A percentile compares a stretch with the other conserved stretches of the same genome.
phyloP scores from a whole-genome alignment of 1,140 invertebrate species.

The Amyelois transitella region DNA sequence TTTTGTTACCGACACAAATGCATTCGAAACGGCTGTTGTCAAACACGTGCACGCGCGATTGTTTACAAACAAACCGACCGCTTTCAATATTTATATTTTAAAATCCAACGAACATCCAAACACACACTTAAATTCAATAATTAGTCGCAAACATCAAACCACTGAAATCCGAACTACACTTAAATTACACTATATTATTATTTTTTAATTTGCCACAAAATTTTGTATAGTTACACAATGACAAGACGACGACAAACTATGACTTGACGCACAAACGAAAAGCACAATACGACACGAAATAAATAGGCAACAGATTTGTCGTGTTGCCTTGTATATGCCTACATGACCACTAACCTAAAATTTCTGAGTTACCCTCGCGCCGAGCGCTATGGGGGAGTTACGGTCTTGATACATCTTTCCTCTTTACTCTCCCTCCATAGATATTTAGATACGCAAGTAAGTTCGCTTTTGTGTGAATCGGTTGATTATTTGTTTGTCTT shows the following conservation, averaged over 20 bases:
- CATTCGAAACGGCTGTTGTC: conserved; percentile 11
- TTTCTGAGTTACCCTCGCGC: conserved; percentile 61
- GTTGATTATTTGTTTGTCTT: conserved; percentile 61
- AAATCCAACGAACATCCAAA: conserved; percentile 12
- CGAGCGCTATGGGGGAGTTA: conserved; percentile 60
- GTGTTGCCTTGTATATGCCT: conserved; percentile 74
- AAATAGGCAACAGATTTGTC: conserved; percentile 74
- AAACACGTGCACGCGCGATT: conserved; percentile 41
- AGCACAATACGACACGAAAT: conserved; percentile 70
- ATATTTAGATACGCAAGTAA: conserved; percentile 61
- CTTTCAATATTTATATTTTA: conserved; percentile 25
- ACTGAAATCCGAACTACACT: neutral
- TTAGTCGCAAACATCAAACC: neutral
- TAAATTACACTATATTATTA: neutral
- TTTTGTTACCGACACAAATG: conserved; percentile 5
- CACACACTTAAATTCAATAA: neutral
- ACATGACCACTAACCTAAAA: conserved; percentile 76
- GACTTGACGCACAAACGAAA: conserved; percentile 70
- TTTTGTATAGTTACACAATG: conserved; percentile 18
- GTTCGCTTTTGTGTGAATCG: conserved; percentile 57
- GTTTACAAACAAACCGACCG: conserved; percentile 62
- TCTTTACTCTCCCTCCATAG: conserved; percentile 59
- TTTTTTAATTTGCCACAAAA: neutral
- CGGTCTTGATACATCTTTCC: conserved; percentile 63
- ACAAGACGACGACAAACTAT: conserved; percentile 64